These are phyloP conservation scores for Solenopsis fugax DNA, from an alignment of 1,140 invertebrate species.

Conservation along the genomic window DNA sequence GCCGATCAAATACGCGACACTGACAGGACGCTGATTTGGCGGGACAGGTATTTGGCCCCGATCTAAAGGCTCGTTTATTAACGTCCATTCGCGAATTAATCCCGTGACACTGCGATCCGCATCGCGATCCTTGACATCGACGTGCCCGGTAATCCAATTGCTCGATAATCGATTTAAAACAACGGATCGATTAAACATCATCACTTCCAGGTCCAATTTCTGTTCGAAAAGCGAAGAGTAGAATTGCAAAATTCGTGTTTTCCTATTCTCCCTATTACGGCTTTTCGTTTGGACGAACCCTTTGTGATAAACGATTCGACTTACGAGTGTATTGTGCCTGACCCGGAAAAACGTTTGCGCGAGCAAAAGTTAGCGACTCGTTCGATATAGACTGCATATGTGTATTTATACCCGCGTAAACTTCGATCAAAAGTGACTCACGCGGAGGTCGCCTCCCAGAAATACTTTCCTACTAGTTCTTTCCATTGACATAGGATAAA, in stretches of 20 bases:
- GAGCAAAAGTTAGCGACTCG: slow-evolving; percentile 29
- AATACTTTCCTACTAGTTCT: slow-evolving; percentile 30
- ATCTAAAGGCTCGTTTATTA: slow-evolving; percentile 64
- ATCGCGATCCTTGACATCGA: not conserved
- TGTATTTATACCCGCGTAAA: slow-evolving; percentile 10
- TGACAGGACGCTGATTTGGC: slow-evolving; percentile 43
- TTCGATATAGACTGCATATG: slow-evolving; percentile 25
- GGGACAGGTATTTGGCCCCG: not conserved
- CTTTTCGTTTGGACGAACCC: not conserved
- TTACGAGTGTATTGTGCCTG: slow-evolving; percentile 7
- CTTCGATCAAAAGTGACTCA: slow-evolving; percentile 63
- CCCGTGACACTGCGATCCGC: not conserved
- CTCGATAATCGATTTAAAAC: not conserved
- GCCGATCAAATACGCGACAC: slow-evolving; percentile 29
- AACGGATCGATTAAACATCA: not conserved
- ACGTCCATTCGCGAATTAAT: slow-evolving; percentile 50
- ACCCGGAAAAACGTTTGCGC: not conserved
- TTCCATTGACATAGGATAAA: slow-evolving; percentile 28
- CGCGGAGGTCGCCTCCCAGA: slow-evolving; percentile 50
- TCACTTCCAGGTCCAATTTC: not conserved
- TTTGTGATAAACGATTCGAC: not conserved
- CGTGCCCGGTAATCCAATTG: too few relatives aligned
- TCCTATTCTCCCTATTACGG: not conserved
- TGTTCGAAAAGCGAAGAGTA: not conserved
- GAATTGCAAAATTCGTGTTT: not conserved